A percentile compares a stretch with the other conserved stretches of the same genome.
Evolutionary conservation across 2,888 invertebrate species (phyloP).

Genomic region (Hydrotaea diabolus): DNA sequence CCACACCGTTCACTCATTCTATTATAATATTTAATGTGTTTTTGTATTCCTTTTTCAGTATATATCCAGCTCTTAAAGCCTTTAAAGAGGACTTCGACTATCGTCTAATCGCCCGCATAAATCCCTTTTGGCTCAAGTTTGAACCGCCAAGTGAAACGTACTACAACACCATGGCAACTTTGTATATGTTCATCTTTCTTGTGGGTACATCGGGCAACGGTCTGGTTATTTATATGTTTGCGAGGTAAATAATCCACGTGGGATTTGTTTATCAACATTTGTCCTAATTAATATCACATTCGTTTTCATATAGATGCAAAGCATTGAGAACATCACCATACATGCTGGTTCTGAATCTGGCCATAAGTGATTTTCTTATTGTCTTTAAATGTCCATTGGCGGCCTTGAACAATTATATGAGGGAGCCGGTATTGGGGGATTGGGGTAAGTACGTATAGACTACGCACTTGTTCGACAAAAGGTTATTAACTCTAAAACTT

Average conservation of each 20-base stretch:
- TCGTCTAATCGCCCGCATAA: constrained; percentile 81
- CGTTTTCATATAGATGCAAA: constrained; percentile 82
- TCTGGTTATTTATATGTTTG: constrained; percentile 87
- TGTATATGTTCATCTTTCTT: constrained; percentile 85
- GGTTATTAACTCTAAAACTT: background rate
- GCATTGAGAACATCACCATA: constrained; percentile 88
- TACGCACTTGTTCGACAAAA: background rate
- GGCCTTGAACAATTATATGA: constrained; percentile 87
- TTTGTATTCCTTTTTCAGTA: too few relatives aligned
- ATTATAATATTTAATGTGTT: too few relatives aligned
- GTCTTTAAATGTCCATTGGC: constrained; percentile 87
- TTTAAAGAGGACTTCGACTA: constrained; percentile 77
- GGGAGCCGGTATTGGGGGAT: constrained; percentile 88
- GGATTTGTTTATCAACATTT: too few relatives aligned
- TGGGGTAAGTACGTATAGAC: constrained; percentile 82
- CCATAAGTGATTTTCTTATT: constrained; percentile 88
- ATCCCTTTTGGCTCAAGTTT: constrained; percentile 88
- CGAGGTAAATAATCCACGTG: constrained; percentile 83
- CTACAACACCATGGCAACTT: constrained; percentile 84
- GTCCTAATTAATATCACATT: background rate
- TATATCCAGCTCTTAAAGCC: constrained; percentile 63
- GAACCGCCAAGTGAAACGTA: constrained; percentile 83
- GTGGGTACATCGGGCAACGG: constrained; percentile 87
- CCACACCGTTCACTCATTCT: too few relatives aligned
- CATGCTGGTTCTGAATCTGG: constrained; percentile 88